A percentile compares a stretch with the other conserved stretches of the same genome.
Evolutionary conservation across 2,113 vertebrate species (phyloP).

Genomic region (Otus sunia): DNA sequence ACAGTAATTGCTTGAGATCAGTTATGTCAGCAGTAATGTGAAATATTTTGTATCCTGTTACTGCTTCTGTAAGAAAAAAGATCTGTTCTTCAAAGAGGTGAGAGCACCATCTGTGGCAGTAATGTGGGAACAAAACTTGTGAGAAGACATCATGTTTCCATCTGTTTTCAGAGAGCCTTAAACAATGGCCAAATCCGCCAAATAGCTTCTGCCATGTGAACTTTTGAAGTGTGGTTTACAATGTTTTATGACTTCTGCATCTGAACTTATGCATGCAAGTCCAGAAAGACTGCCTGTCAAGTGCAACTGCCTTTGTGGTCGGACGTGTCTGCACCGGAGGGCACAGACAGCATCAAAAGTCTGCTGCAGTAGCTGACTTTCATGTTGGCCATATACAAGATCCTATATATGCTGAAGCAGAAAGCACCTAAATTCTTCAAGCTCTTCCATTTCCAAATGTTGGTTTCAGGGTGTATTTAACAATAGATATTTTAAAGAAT

Average conservation of each 20-base stretch:
- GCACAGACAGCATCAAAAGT: not conserved
- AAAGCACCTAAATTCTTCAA: not conserved
- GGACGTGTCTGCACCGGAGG: not conserved
- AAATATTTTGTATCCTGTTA: slow-evolving; percentile 35
- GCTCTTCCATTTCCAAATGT: not conserved
- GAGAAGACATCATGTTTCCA: slow-evolving; percentile 48
- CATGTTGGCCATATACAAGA: not conserved
- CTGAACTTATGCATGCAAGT: slow-evolving; percentile 9
- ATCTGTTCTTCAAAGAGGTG: slow-evolving; percentile 1
- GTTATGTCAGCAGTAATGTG: slow-evolving; percentile 2
- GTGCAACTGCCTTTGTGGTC: not conserved
- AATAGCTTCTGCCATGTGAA: slow-evolving; percentile 14
- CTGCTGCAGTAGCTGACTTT: not conserved
- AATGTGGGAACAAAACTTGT: not conserved
- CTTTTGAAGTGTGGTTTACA: slow-evolving; percentile 10
- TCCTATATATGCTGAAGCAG: not conserved
- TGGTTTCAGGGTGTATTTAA: not conserved
- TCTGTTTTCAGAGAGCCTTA: slow-evolving; percentile 53
- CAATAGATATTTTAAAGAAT: not conserved
- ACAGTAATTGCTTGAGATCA: not conserved
- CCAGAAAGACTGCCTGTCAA: not conserved
- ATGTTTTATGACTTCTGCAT: slow-evolving; percentile 32
- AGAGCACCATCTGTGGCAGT: slow-evolving; percentile 7
- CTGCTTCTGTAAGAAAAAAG: slow-evolving; percentile 34
- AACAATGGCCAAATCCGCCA: slow-evolving; percentile 27